A percentile compares a stretch with the other conserved stretches of the same genome.
phyloP scores from a whole-genome alignment of 1,140 invertebrate species.

The Drosophila aff. region DNA sequence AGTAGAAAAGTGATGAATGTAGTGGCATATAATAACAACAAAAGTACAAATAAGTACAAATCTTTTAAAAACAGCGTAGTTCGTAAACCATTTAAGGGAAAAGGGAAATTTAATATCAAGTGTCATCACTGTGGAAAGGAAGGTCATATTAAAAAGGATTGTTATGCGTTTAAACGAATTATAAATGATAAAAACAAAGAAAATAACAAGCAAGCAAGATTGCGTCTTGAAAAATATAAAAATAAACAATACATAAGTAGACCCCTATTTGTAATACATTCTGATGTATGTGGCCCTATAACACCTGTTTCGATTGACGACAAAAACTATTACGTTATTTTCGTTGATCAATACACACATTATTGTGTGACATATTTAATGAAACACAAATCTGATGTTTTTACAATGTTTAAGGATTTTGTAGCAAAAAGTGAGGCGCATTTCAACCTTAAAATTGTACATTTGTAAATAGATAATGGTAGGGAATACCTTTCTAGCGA shows the following conservation, averaged over 20 bases:
- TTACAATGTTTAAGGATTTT: too few species aligned
- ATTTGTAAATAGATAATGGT: not conserved
- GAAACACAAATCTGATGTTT: not conserved
- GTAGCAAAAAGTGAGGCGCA: too few species aligned
- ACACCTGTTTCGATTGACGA: not conserved
- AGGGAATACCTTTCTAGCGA: not conserved
- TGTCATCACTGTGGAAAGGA: slow-evolving; percentile 1
- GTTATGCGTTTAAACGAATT: not conserved
- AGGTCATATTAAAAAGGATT: slow-evolving; percentile 7
- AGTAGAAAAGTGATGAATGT: not conserved
- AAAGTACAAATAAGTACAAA: not conserved
- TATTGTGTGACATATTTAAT: slow-evolving; percentile 1
- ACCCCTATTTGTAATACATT: not conserved
- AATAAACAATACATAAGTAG: not conserved
- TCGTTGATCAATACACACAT: slow-evolving; percentile 21
- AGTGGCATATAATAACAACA: not conserved
- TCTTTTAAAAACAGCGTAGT: too few species aligned
- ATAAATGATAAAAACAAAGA: not conserved
- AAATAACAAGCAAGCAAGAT: not conserved
- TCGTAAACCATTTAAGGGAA: not conserved
- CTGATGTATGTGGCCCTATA: not conserved
- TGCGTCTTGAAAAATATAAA: not conserved
- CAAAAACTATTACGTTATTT: not conserved
- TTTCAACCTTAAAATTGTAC: too few species aligned
- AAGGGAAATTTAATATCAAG: not conserved